Percentiles rank a stretch among this genome's conserved stretches.
Conservation (phyloP, 2,113 vertebrate species). For the Ardeotis arabs region DNA sequence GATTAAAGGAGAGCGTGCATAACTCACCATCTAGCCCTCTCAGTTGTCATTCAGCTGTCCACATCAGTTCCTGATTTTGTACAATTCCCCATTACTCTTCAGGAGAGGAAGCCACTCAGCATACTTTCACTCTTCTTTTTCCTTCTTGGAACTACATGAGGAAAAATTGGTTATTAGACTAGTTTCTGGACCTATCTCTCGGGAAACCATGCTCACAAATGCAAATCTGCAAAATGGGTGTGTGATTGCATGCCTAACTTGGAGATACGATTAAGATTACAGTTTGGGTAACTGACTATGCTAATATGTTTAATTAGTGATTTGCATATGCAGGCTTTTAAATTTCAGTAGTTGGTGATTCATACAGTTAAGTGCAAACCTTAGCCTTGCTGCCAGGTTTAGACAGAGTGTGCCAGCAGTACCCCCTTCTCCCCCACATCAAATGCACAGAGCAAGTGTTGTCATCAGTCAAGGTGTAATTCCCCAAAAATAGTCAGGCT, state of each 20-base stretch:
- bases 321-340: conserved; percentile 56
- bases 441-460: neutral
- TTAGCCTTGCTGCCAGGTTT: neutral
- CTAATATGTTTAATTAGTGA: conserved; percentile 21
- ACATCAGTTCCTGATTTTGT: neutral
- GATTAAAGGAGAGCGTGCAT: neutral
- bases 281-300: conserved; percentile 53
- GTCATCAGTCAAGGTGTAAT: neutral
- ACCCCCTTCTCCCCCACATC: neutral
- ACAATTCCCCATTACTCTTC: neutral
- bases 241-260: neutral
- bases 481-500: accelerated
- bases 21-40: neutral
- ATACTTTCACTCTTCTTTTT: neutral
- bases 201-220: neutral
- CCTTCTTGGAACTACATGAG: neutral
- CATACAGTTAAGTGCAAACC: neutral
- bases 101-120: neutral
- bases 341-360: neutral
- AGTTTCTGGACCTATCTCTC: neutral
- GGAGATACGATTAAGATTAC: neutral
- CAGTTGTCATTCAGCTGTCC: neutral
- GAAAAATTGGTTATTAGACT: neutral
- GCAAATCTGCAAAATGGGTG: conserved; percentile 11
- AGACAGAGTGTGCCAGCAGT: neutral